Percentiles rank a stretch among this genome's conserved stretches.
Evolutionary conservation across 2,888 invertebrate species (phyloP).

Genomic region (Thumatha senex): DNA sequence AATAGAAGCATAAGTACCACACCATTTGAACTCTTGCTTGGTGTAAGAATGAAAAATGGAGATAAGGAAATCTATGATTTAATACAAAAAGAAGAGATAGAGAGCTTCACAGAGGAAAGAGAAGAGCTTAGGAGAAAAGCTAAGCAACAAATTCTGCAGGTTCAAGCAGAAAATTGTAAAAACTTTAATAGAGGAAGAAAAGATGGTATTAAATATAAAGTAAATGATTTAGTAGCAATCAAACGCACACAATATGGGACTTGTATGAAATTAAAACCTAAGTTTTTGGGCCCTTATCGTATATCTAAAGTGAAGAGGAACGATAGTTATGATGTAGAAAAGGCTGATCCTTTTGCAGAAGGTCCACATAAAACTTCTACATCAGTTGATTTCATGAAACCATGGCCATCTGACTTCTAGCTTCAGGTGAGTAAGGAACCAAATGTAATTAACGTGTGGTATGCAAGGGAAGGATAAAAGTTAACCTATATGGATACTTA

Average conservation of each 20-base stretch:
- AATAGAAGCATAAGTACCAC: slow-evolving; percentile 19
- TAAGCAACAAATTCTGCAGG: neutral
- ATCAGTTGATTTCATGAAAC: too few relatives aligned
- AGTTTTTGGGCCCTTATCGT: slow-evolving; percentile 1
- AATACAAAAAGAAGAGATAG: neutral
- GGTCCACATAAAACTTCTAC: too few relatives aligned
- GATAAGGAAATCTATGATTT: slow-evolving; percentile 1
- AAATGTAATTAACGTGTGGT: too few relatives aligned
- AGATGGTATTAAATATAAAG: neutral
- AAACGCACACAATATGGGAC: slow-evolving; percentile 7
- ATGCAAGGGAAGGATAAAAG: too few relatives aligned
- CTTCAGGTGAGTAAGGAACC: too few relatives aligned
- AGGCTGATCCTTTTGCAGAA: too few relatives aligned
- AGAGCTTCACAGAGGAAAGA: neutral
- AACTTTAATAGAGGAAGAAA: neutral
- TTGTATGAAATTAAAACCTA: slow-evolving; percentile 1
- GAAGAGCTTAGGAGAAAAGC: neutral
- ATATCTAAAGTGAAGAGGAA: neutral
- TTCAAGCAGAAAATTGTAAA: slow-evolving; percentile 1
- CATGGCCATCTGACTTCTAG: too few relatives aligned
- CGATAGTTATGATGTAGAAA: slow-evolving; percentile 4
- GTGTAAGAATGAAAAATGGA: slow-evolving; percentile 23
- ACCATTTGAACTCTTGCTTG: slow-evolving; percentile 25
- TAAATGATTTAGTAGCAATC: slow-evolving; percentile 3
- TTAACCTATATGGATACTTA: too few relatives aligned